Conservation (phyloP, 1,140 invertebrate species). For the Drosophila nasuta region DNA sequence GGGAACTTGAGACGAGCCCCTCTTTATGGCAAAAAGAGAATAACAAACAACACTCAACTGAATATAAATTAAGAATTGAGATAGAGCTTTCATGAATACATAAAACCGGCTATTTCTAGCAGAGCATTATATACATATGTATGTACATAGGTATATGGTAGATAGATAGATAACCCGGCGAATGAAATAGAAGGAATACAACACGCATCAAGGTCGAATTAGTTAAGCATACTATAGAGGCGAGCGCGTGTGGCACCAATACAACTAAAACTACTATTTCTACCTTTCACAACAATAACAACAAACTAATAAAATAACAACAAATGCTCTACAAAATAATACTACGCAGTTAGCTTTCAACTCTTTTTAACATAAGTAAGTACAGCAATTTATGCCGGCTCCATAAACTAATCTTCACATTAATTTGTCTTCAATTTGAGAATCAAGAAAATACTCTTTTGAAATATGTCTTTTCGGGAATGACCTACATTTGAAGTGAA, state of each 20-base stretch:
- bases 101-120: slow-evolving; percentile 45
- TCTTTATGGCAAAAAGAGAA: slow-evolving; percentile 9
- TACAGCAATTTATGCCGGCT: slow-evolving; percentile 4
- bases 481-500: slow-evolving; percentile 2
- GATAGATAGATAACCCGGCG: slow-evolving; percentile 52
- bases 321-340: slow-evolving; percentile 13
- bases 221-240: slow-evolving; percentile 51
- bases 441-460: background rate
- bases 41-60: background rate
- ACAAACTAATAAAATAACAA: slow-evolving; percentile 4
- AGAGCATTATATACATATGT: slow-evolving; percentile 33
- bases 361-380: background rate
- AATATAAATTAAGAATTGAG: background rate
- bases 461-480: background rate
- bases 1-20: slow-evolving; percentile 69
- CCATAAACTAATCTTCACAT: background rate
- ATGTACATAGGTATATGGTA: slow-evolving; percentile 12
- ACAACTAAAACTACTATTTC: background rate
- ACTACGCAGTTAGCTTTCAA: slow-evolving; percentile 25
- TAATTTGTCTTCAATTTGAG: background rate
- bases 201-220: slow-evolving; percentile 73
- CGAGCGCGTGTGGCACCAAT: slow-evolving; percentile 41
- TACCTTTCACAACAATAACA: slow-evolving; percentile 22
- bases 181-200: slow-evolving; percentile 30
- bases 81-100: background rate